These are phyloP conservation scores for Malurus elegans DNA, from an alignment of 2,113 vertebrate species.

Conservation along the genomic window DNA sequence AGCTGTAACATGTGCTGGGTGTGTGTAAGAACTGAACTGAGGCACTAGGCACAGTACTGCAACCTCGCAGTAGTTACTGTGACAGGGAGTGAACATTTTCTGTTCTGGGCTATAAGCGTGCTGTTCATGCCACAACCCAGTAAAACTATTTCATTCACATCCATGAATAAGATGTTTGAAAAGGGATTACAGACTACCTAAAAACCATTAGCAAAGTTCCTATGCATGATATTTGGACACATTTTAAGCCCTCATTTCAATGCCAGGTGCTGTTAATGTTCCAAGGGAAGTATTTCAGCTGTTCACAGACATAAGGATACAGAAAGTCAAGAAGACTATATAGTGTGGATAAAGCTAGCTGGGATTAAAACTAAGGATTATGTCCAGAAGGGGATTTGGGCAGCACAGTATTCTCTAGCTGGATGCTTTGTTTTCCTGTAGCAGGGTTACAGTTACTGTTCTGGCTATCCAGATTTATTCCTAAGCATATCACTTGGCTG, in stretches of 20 bases:
- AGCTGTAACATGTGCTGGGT: not conserved
- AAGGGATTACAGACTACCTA: not conserved
- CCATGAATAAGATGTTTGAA: not conserved
- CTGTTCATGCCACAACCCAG: not conserved
- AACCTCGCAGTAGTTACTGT: fast-evolving
- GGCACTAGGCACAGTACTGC: fast-evolving
- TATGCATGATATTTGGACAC: not conserved
- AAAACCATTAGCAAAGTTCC: not conserved
- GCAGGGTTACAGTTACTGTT: not conserved
- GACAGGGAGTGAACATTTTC: not conserved
- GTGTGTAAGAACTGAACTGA: not conserved
- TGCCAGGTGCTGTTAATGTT: not conserved
- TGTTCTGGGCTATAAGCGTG: not conserved
- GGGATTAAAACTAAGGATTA: not conserved
- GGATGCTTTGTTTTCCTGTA: not conserved
- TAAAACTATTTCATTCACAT: not conserved
- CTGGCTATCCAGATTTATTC: not conserved
- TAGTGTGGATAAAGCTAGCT: not conserved
- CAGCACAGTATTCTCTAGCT: not conserved
- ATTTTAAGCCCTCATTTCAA: not conserved
- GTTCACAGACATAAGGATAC: not conserved
- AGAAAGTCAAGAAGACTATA: not conserved
- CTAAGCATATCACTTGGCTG: fast-evolving
- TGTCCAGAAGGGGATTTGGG: not conserved
- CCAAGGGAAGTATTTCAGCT: not conserved